Base-by-base conservation (phyloP, 2,797 vertebrate genomes). In the Semaprochilodus insignis region DNA sequence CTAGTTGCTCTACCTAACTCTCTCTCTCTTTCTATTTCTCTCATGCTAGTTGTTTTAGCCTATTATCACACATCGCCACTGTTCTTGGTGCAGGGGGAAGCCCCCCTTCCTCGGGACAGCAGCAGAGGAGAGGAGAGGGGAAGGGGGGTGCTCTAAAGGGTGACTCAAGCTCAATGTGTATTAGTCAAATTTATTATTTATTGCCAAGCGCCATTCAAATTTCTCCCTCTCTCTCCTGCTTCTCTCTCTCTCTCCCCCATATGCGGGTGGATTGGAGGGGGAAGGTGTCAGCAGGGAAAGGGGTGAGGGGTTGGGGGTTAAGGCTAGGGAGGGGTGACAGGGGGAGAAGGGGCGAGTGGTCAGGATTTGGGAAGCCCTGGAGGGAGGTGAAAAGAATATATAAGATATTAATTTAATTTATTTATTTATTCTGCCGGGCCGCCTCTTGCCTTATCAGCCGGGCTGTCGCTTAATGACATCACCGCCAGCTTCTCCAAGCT, bases 171-270 rank as follows among this genome's bases (percentile, higher is more conserved):
- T 92, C 92, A 92, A 92, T 93, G 91, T 73, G 88, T 94, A 93
- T 95, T 95, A 94, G 92, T 93, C 84, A 93, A 93, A 95, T 95
- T 87, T 92, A 94, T 95, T 95, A 95, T 95, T 95, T 95, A 95
- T 95, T 90, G 90, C 88, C 90, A 92, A 90, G 90, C 93, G 88
- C 89, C 91, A 90, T 93, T 93, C 86, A 83, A 88, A 87, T 88
- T 80, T 77, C 84, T 84, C 69, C 40, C 72, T 87, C 80, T 40
- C 44, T 34, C 71, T 13, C 63, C 84, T 78, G 83, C 84, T 81
- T 13, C 10, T 48, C 1, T 48, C 44, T 48, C 44, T 10, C 83
- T 80, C 57, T 73, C 81, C 27, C 19, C 54, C 82, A 88, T 91
- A 90, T 88, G 89, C 85, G 67, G 83, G 85, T 91, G 91, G 91